A percentile compares a stretch with the other conserved stretches of the same genome.
phyloP scores from a whole-genome alignment of 2,888 invertebrate genomes.

The Caenorhabditis sp. region DNA sequence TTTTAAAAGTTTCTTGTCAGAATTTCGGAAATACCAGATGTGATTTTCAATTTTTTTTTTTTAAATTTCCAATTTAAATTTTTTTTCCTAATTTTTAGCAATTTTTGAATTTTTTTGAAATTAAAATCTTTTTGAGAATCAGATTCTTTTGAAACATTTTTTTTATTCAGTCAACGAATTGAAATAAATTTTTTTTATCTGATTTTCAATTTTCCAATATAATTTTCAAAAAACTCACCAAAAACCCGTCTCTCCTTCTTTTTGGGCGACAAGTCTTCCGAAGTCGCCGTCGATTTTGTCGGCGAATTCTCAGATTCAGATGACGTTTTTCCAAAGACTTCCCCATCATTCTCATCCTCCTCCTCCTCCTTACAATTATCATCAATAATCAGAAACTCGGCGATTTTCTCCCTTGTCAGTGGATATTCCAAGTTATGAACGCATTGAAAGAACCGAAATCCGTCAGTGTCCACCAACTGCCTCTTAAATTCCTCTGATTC shows the following conservation, averaged over 20 bases:
- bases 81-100: background rate
- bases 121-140: background rate
- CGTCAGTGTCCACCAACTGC: background rate
- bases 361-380: background rate
- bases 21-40: background rate
- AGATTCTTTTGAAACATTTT: constrained; percentile 4
- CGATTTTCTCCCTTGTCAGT: background rate
- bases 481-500: too few species aligned
- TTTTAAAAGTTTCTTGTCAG: background rate
- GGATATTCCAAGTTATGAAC: background rate
- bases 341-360: background rate
- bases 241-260: background rate
- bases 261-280: background rate
- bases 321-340: background rate
- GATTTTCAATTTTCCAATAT: background rate
- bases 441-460: constrained; percentile 2
- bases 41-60: background rate
- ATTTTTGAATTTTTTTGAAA: background rate
- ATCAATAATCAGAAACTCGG: background rate
- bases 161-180: too few species aligned
- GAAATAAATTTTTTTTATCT: background rate
- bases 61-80: background rate
- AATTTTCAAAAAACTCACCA: background rate
- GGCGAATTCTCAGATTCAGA: background rate
- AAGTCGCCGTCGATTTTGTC: too few species aligned